A percentile compares a stretch with the other conserved stretches of the same genome.
Evolutionary conservation across 2,888 invertebrate species (phyloP).

Genomic region (Adela reaumurella): DNA sequence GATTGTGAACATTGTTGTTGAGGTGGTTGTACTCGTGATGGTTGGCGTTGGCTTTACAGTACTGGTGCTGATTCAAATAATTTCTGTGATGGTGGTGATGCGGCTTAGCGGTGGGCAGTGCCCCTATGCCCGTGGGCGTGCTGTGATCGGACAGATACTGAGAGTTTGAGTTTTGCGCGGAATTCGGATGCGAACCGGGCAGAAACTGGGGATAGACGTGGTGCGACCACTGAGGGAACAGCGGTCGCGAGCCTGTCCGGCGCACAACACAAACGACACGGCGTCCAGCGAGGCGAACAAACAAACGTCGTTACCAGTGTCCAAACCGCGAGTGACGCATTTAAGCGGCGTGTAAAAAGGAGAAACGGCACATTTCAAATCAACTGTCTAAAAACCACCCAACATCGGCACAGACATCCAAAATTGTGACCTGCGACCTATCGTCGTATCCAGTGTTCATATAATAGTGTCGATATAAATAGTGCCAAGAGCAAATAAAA

Average conservation of each 20-base stretch:
- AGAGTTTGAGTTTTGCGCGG: conserved; percentile 35
- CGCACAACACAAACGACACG: neutral
- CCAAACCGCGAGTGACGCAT: conserved; percentile 42
- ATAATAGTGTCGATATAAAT: neutral
- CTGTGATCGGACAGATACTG: conserved; percentile 35
- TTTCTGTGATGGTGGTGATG: conserved; percentile 58
- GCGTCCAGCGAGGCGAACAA: neutral
- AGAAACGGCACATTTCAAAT: conserved; percentile 52
- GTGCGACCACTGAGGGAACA: conserved; percentile 93
- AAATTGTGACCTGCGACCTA: neutral
- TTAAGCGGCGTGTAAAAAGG: conserved; percentile 55
- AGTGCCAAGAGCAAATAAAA: neutral
- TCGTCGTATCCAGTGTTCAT: no score
- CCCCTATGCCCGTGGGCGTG: conserved; percentile 40
- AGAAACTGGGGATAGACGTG: conserved; percentile 93
- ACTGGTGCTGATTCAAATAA: conserved; percentile 44
- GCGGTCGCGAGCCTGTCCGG: conserved; percentile 64
- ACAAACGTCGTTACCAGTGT: conserved; percentile 40
- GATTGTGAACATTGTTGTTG: conserved; percentile 47
- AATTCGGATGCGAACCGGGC: conserved; percentile 82
- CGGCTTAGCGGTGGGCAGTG: conserved; percentile 58
- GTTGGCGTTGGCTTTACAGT: conserved; percentile 40
- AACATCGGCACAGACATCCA: neutral
- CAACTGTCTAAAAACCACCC: neutral
- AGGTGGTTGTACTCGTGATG: conserved; percentile 30